Evolutionary conservation across 2,797 vertebrate species (phyloP).

Genomic region (Epinephelus awoara): DNA sequence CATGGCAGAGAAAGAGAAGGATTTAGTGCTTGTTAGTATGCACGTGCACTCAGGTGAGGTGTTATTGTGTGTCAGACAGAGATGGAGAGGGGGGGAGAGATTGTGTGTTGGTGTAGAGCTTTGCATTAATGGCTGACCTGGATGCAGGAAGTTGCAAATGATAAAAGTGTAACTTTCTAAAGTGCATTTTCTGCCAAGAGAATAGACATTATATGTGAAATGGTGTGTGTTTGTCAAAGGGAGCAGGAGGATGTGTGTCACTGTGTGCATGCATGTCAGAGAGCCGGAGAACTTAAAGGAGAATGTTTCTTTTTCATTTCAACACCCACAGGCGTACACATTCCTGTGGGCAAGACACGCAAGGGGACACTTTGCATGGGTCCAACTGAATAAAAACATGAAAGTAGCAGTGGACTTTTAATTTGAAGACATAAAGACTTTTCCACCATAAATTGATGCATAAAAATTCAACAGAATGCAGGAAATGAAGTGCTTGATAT

Average conservation of each 20-base stretch:
- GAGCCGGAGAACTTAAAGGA: neutral
- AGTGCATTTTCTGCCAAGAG: neutral
- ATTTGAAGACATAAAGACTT: too few relatives aligned
- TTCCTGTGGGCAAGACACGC: too few relatives aligned
- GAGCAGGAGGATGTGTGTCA: neutral
- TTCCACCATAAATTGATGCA: too few relatives aligned
- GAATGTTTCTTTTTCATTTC: neutral
- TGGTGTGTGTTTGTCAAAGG: neutral
- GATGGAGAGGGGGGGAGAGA: neutral
- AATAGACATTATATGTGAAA: neutral
- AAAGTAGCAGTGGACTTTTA: too few relatives aligned
- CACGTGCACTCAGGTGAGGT: neutral
- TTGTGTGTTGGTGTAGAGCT: neutral
- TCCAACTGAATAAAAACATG: too few relatives aligned
- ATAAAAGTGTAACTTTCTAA: neutral
- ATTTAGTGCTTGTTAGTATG: slow-evolving; percentile 3
- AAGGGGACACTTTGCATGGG: too few relatives aligned
- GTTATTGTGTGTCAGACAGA: neutral
- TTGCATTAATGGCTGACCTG: neutral
- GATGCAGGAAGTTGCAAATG: neutral
- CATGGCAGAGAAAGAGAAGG: neutral
- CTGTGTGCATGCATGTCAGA: neutral
- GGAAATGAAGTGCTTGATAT: too few relatives aligned
- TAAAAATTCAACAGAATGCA: too few relatives aligned
- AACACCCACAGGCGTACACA: neutral